Base-by-base conservation (phyloP, 2,797 vertebrate species). In the Buphagus erythrorhynchus region DNA sequence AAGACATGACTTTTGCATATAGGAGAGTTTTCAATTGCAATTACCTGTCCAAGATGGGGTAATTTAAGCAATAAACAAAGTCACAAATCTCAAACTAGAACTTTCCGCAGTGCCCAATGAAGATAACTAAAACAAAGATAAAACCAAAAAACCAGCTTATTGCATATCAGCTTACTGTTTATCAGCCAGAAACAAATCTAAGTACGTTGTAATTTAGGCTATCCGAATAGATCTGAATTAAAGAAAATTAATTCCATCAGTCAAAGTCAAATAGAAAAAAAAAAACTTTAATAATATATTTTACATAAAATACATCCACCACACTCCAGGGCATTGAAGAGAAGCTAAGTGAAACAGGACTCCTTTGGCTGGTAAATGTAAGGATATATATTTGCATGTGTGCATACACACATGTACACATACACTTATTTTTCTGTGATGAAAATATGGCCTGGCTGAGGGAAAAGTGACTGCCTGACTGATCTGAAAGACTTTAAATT, bases 181-280 rank as follows among this genome's bases (percentile, higher is more conserved):
- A 95, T 95, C 78, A 81, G 46, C 74, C 69, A 86, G 87, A 94
- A 95, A 84, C 66, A 91, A 91, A 95, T 68, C 62, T 49, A 90
- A 94, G 76, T 26, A 21, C 51, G 49, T 49, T 15, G 3, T 82
- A 86, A 91, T 94, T 93, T 66, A 84, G 82, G 62, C 33, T 73
- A 95, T 86, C 73, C 46, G 73, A 84, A 95, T 9, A 95, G 76
- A 90, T 91, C 87, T 79, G 36, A 86, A 63, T 91, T 86, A 90
- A 72, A 95, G 89, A 84, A 95, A 96, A 96, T 93, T 84, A 95
- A 93, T 73, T 95, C 85, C 35, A 95, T 93, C 17, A 2, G 85
- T 96, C 94, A 93, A 91, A 95, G 87, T 79, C 80, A 90, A 75
- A 90, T 3, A 75, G 31, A 66, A 73, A 51, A 81, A 86, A 86